Evolutionary conservation across 2,888 invertebrate genomes (phyloP).

Genomic region (Troides helena): DNA sequence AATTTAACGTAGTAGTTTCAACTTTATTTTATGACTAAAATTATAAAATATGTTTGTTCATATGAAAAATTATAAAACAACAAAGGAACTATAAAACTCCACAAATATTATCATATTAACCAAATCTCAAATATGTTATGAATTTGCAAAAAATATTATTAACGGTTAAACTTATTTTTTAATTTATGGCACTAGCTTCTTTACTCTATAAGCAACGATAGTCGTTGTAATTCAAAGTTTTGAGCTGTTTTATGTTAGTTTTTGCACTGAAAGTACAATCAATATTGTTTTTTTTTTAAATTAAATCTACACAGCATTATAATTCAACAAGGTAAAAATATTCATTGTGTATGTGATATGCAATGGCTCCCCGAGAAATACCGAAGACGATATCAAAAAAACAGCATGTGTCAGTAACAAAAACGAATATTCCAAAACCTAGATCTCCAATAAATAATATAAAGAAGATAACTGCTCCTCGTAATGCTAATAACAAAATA

Average conservation of each 20-base stretch:
- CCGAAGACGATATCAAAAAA: constrained; percentile 53
- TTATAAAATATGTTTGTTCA: too few species aligned
- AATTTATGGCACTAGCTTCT: background rate
- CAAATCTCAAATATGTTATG: too few species aligned
- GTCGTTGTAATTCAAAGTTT: constrained; percentile 1
- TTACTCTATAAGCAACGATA: background rate
- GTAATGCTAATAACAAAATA: constrained; percentile 42
- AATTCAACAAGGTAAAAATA: background rate
- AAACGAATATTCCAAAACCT: constrained; percentile 35
- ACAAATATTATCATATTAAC: too few species aligned
- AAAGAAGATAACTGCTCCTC: constrained; percentile 50
- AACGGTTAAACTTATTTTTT: too few species aligned
- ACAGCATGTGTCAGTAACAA: constrained; percentile 48
- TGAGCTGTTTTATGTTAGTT: background rate
- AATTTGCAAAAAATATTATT: too few species aligned
- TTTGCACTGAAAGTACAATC: background rate
- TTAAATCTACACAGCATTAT: background rate
- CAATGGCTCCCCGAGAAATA: constrained; percentile 63
- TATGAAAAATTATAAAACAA: too few species aligned
- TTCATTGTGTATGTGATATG: constrained; percentile 5
- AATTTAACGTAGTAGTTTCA: too few species aligned
- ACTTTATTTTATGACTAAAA: too few species aligned
- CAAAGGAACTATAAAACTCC: too few species aligned
- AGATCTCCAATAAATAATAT: constrained; percentile 49
- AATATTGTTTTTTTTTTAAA: too few species aligned